Percentiles rank a stretch among this genome's conserved stretches.
Evolutionary conservation across 2,113 vertebrate genomes (phyloP).

Genomic region (Dromas ardeola): DNA sequence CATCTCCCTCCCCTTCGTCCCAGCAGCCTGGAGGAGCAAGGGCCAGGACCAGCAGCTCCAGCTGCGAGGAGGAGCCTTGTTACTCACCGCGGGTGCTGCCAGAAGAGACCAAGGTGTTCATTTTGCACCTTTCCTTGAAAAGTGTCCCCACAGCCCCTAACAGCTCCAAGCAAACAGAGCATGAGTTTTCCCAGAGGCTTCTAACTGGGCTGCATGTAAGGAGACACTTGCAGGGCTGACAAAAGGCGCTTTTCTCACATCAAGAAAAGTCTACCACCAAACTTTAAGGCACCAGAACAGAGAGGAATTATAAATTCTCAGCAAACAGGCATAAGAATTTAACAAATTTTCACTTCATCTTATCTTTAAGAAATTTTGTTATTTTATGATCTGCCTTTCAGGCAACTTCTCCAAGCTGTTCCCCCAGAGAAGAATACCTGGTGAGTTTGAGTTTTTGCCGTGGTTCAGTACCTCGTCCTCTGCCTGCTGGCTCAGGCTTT

Average conservation of each 20-base stretch:
- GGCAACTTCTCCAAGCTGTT: background rate
- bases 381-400: background rate
- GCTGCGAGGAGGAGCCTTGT: background rate
- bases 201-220: background rate
- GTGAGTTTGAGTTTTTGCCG: background rate
- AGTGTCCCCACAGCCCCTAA: rapidly evolving
- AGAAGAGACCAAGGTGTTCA: background rate
- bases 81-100: background rate
- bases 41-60: background rate
- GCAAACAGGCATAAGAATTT: background rate
- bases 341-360: background rate
- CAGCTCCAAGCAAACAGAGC: rapidly evolving
- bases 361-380: background rate
- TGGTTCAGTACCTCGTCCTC: background rate
- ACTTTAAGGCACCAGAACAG: background rate
- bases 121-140: background rate
- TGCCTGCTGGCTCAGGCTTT: background rate
- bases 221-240: background rate
- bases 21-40: background rate
- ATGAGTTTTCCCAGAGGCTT: background rate
- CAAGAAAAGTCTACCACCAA: background rate
- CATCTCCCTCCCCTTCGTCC: background rate
- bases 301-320: background rate
- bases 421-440: background rate
- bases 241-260: background rate